A percentile compares a stretch with the other conserved stretches of the same genome.
phyloP scores from a whole-genome alignment of 2,113 vertebrate genomes.

The Coturnix japonica region DNA sequence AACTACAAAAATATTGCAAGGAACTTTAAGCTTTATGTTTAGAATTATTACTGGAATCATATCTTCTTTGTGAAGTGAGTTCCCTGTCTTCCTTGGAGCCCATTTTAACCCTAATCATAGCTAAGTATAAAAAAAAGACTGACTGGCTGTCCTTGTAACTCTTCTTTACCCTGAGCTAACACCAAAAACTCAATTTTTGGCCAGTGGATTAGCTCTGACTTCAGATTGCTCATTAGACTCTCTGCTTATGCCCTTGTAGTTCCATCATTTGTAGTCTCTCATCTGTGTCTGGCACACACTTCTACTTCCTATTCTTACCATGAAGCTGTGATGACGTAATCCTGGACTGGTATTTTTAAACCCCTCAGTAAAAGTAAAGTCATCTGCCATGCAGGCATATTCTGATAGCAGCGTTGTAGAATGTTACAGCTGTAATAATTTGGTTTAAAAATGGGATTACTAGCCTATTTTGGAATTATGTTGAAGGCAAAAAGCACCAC shows the following conservation, averaged over 20 bases:
- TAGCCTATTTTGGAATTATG: not conserved
- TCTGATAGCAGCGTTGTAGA: not conserved
- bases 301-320: not conserved
- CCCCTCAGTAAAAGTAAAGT: not conserved
- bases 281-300: not conserved
- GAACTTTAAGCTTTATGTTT: not conserved
- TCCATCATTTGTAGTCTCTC: not conserved
- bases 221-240: not conserved
- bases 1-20: not conserved
- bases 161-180: not conserved
- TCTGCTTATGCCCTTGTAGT: not conserved
- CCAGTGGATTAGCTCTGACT: not conserved
- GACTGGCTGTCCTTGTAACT: not conserved
- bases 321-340: not conserved
- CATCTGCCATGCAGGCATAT: not conserved
- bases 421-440: not conserved
- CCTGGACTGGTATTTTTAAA: not conserved
- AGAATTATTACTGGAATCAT: not conserved
- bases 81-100: not conserved
- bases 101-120: not conserved
- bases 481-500: not conserved
- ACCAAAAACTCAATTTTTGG: not conserved
- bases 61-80: not conserved
- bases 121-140: not conserved
- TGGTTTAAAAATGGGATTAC: slow-evolving; percentile 21